Evolutionary conservation across 1,140 invertebrate species (phyloP), one percentile per base, ranked within the genome.

Genomic region (Zaprionus lachaisei): DNA sequence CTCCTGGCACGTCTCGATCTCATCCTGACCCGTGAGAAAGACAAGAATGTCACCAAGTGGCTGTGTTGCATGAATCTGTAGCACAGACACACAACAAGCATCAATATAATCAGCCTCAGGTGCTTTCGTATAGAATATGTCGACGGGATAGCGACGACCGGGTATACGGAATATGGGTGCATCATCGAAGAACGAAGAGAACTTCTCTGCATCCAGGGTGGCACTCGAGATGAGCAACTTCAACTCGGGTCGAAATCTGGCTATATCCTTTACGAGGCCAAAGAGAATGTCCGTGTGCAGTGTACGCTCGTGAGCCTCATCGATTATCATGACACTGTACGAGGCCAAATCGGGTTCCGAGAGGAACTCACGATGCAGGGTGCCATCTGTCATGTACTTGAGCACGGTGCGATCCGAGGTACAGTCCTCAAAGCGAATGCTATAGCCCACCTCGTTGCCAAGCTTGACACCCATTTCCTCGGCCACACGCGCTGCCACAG

Each of bases 371-470:
- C 99, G 94, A 55, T 99, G 96, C 54, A 99, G 93, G 92, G 99
- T 99, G 92, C 99, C 99, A 94, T 99, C 99, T 41, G 99, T 99
- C 98, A 99, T 99, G 85, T 99, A 99, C 94, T 99, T 99, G 12
- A 99, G 96, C 56, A 99, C 94, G 7, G 99, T 99, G 93, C 98
- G 96, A 67, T 98, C 95, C 12, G 97, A 98, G 6, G 98, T 99
- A 81, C 99, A 99, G 93, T 99, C 99, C 95, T 99, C 99, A 94
- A 99, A 99, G 92, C 99, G 95, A 84, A 99, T 99, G 79, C 97
- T 98, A 93, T 99, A 99, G 38, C 99, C 99, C 64, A 99, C 99
- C 95, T 99, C 98, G 93, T 99, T 97, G 6, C 99, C 99, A 11
- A 99, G 94, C 92, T 96, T 96, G 0, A 99, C 98, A 93, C 98